These are phyloP conservation scores for Fukomys damarensis DNA, from an alignment of 2,113 vertebrate species.

Conservation along the genomic window DNA sequence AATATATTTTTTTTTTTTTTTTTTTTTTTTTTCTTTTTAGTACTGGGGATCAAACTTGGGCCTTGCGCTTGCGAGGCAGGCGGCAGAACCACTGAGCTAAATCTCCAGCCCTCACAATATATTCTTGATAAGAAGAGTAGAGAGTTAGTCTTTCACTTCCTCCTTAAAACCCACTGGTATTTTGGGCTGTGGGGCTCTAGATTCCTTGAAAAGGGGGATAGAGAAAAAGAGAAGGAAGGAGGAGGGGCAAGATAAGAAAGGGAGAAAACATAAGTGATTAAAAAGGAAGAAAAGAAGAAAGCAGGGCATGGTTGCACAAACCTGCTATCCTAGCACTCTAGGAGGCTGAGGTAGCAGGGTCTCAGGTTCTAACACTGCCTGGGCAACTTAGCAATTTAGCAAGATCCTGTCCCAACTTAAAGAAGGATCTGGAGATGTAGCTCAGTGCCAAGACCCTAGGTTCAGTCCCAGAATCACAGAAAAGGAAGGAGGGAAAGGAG, in stretches of 20 bases:
- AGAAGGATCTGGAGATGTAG: not conserved
- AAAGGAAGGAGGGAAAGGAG: not conserved
- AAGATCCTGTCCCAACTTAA: not conserved
- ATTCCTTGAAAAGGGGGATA: not conserved
- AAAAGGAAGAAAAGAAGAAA: not conserved
- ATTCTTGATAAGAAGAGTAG: not conserved
- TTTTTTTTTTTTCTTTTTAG: no score
- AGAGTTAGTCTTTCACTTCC: not conserved
- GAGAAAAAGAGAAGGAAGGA: not conserved
- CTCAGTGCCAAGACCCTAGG: not conserved
- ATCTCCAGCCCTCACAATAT: not conserved
- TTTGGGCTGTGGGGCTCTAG: not conserved
- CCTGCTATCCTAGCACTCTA: not conserved
- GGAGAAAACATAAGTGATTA: not conserved
- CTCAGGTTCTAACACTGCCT: not conserved
- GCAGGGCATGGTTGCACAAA: not conserved
- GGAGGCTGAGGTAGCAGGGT: not conserved
- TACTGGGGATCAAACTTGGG: no score
- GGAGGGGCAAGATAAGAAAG: not conserved
- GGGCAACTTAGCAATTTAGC: not conserved
- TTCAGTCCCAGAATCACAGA: not conserved
- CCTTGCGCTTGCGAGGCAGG: no score
- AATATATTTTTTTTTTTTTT: not conserved
- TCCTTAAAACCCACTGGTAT: not conserved
- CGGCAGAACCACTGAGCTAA: no score